These are phyloP conservation scores for Callocephalon fimbriatum DNA, from an alignment of 2,113 vertebrate genomes.

Conservation along the genomic window DNA sequence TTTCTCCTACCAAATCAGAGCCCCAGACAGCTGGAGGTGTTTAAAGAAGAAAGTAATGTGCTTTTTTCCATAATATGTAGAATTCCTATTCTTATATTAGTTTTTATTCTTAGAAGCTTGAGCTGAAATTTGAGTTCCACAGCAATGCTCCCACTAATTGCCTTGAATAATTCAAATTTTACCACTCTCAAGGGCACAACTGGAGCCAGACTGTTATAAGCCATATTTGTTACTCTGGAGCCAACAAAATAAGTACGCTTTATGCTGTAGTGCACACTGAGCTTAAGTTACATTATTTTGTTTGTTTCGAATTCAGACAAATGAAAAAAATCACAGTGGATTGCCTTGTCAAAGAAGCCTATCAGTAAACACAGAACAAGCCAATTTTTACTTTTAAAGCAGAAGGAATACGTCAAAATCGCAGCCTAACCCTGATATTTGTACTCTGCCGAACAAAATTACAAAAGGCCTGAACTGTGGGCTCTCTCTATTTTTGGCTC, in stretches of 20 bases:
- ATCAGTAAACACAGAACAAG: background rate
- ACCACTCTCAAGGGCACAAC: constrained; percentile 67
- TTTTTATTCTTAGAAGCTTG: constrained; percentile 65
- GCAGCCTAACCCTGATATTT: background rate
- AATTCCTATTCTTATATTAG: constrained; percentile 64
- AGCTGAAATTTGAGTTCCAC: constrained; percentile 67
- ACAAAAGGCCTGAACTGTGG: constrained; percentile 30
- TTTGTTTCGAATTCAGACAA: background rate
- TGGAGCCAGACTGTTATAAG: constrained; percentile 61
- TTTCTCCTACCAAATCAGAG: constrained; percentile 32
- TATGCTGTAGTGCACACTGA: background rate
- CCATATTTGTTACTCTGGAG: constrained; percentile 55
- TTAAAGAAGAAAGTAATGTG: constrained; percentile 40
- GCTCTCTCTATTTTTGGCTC: constrained; percentile 68
- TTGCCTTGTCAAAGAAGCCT: background rate
- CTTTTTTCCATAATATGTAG: constrained; percentile 41
- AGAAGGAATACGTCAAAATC: background rate
- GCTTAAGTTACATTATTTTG: constrained; percentile 23
- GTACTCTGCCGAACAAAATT: background rate
- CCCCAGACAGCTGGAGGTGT: constrained; percentile 57
- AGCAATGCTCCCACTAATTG: constrained; percentile 69
- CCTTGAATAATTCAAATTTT: constrained; percentile 77
- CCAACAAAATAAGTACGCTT: constrained; percentile 24
- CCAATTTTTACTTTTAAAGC: background rate
- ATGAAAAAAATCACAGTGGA: background rate